These are phyloP conservation scores for Dyspetes luteomarginatus DNA, from an alignment of 2,888 invertebrate species.

Conservation along the genomic window DNA sequence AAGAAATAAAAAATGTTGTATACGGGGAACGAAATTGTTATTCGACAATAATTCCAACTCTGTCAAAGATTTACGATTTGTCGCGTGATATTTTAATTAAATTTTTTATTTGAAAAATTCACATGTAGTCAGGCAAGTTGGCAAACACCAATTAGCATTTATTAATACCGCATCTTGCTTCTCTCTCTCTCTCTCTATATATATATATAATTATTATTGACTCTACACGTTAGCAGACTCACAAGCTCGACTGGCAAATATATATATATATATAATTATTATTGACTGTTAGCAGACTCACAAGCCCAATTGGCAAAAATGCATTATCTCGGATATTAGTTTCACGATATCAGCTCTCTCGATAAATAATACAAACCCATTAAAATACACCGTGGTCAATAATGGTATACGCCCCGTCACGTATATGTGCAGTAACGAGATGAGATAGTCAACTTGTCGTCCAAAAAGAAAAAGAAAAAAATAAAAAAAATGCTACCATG, in stretches of 20 bases:
- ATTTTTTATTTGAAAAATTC: neutral
- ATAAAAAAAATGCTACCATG: slow-evolving; percentile 38
- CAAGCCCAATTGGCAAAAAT: neutral
- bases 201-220: slow-evolving; percentile 50
- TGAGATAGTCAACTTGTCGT: slow-evolving; percentile 60
- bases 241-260: neutral
- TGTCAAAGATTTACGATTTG: no score
- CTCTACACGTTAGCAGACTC: neutral
- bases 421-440: slow-evolving; percentile 38
- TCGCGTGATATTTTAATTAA: neutral
- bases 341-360: slow-evolving; percentile 31
- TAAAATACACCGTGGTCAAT: slow-evolving; percentile 42
- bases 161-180: slow-evolving; percentile 22
- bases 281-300: slow-evolving; percentile 18
- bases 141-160: slow-evolving; percentile 36
- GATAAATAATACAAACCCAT: slow-evolving; percentile 53
- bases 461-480: slow-evolving; percentile 23
- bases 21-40: no score
- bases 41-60: no score
- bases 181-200: no score
- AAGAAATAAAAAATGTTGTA: no score
- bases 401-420: slow-evolving; percentile 5
- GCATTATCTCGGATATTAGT: slow-evolving; percentile 30
- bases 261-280: slow-evolving; percentile 50
- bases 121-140: neutral